Base-by-base conservation (phyloP, 1,140 invertebrate genomes). In the Hesperophylax magnus region DNA sequence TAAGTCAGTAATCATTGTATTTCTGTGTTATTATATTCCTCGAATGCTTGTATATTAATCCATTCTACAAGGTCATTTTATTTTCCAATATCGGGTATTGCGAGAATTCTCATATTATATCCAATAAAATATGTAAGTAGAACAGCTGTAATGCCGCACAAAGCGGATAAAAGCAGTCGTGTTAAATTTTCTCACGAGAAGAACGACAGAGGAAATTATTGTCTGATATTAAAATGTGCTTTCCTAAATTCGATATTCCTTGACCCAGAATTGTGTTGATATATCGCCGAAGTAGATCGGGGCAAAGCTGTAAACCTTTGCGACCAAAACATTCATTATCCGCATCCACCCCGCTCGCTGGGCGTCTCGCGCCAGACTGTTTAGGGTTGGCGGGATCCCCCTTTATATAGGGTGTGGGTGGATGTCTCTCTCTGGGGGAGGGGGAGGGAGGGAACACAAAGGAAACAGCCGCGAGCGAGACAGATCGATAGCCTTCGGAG, bases 381-480 rank as follows among this genome's bases (percentile, higher is more conserved):
- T 61, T 18, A 58, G 72, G 56, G 60, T 39, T 61, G 56, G 22
- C 47, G 22, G 17, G 72, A 14, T 60, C 53, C 27, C 56, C 75
- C 58, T 5, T 27, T 24, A 53, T 27, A 58, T 54, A 75, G 20
- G 18, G n/a, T 18, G 72, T 14, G 52, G 72, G 53, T 31, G 47
- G 22, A 7, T 9, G 22, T 11, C 31, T 31, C 77, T 39, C n/a
- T 11, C 15, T 34, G 0, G 74, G 20, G n/a, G 39, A 27, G 18
- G 6, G 15, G 39, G 74, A 8, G 75, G 18, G 31, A 63, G 75
- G 56, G 56, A 27, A 31, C 56, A 77, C 75, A 77, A 77, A 77
- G 75, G 75, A 77, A 77, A 39, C 56, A 77, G 77, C 58, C 77
- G 61, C 47, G 61, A 78, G 61, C 77, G 77, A 78, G 77, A 78